Base-by-base conservation (phyloP, 2,113 vertebrate species). In the Casuarius casuarius region DNA sequence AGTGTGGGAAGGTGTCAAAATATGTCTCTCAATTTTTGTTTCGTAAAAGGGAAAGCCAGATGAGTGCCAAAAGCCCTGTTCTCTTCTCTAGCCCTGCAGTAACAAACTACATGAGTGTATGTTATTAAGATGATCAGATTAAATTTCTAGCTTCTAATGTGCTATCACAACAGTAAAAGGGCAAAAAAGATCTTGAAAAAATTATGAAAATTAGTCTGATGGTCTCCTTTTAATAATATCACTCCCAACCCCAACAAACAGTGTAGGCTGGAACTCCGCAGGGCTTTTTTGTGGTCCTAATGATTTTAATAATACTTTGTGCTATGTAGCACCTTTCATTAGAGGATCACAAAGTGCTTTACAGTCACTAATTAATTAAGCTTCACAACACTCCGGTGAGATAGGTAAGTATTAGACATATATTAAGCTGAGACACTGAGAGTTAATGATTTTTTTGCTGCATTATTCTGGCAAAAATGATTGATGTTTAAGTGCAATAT, bases 281-380 rank as follows among this genome's bases (percentile, higher is more conserved):
- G 95, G 96, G 94, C 93, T 97, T 96, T 97, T 96, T 95, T 94
- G 94, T 97, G 95, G 90, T 97, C 94, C 82, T 95, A 91, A 92
- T 96, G 91, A 97, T 97, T 97, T 94, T 95, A 97, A 96, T 96
- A 97, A 96, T 95, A 97, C 93, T 96, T 95, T 97, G 83, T 82
- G 92, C 93, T 92, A 89, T 92, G 94, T 96, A 96, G 84, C 85
- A 94, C 91, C 96, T 97, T 97, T 96, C 94, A 96, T 96, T 96
- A 97, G 80, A 96, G 89, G 94, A 95, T 96, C 96, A 96, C 93
- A 96, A 95, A 97, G 87, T 94, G 72, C 94, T 97, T 94, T 95
- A 94, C 75, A 95, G 90, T 92, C 94, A 97, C 95, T 97, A 97
- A 97, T 97, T 97, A 97, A 97, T 97, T 96, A 97, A 97, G 92